phyloP scores from a whole-genome alignment of 2,797 vertebrate species.

The Gymnoscopelus microlampas region DNA sequence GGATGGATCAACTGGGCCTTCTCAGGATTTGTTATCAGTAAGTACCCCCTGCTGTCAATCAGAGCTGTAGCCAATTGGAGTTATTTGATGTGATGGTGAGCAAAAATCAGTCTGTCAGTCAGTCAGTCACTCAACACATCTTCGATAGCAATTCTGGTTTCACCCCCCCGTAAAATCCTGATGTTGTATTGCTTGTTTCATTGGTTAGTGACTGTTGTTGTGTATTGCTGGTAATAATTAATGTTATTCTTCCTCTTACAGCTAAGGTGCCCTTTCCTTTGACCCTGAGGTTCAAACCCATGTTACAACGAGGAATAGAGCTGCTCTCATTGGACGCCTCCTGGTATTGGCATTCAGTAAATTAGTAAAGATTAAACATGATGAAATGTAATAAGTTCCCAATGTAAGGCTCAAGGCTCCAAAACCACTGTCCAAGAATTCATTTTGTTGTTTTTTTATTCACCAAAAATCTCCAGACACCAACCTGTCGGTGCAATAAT shows the following conservation, averaged over 20 bases:
- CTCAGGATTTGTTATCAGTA: constrained; percentile 89
- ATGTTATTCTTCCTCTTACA: constrained; percentile 40
- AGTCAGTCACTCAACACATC: too few relatives aligned
- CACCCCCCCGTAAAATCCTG: too few relatives aligned
- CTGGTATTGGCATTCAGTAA: constrained; percentile 74
- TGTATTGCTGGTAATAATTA: neutral
- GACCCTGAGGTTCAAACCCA: constrained; percentile 88
- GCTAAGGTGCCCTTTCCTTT: constrained; percentile 90
- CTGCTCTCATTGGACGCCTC: constrained; percentile 86
- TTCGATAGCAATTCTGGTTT: too few relatives aligned
- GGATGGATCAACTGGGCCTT: constrained; percentile 92
- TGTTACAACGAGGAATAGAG: constrained; percentile 87
- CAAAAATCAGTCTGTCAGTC: too few relatives aligned
- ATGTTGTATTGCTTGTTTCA: neutral
- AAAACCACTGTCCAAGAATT: neutral
- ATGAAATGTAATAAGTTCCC: too few relatives aligned
- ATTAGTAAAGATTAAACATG: neutral
- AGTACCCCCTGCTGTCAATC: constrained; percentile 44
- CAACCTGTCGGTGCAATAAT: too few relatives aligned
- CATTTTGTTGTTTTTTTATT: neutral
- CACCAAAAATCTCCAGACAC: too few relatives aligned
- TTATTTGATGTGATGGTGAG: too few relatives aligned
- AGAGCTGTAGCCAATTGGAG: too few relatives aligned
- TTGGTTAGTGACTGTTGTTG: neutral
- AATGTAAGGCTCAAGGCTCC: too few relatives aligned